Evolutionary conservation across 2,888 invertebrate genomes (phyloP).

Genomic region (Mesorhabditis sp.): DNA sequence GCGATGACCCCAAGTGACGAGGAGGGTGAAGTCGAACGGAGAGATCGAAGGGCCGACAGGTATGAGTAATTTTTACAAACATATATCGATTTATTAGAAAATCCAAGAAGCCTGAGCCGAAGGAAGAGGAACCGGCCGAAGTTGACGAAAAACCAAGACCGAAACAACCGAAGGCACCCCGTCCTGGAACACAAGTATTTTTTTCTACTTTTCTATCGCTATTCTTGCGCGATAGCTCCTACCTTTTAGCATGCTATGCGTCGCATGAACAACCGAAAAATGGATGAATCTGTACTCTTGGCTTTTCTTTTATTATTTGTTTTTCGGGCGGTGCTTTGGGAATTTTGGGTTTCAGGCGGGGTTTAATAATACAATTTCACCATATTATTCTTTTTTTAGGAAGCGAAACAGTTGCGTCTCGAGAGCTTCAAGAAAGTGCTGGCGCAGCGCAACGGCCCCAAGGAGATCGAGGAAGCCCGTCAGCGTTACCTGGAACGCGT

Average conservation of each 20-base stretch:
- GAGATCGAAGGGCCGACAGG: too few relatives aligned
- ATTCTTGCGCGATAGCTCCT: too few relatives aligned
- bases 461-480: slow-evolving; percentile 28
- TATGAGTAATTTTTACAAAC: too few relatives aligned
- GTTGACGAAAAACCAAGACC: not conserved
- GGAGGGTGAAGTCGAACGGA: not conserved
- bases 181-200: not conserved
- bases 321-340: not conserved
- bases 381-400: not conserved
- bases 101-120: too few relatives aligned
- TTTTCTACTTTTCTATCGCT: too few relatives aligned
- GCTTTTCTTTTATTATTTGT: not conserved
- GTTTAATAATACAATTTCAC: too few relatives aligned
- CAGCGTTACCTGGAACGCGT: not conserved
- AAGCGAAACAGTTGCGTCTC: slow-evolving; percentile 24
- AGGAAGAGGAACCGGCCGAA: too few relatives aligned
- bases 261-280: not conserved
- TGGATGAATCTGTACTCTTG: not conserved
- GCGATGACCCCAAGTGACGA: not conserved
- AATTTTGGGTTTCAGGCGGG: too few relatives aligned
- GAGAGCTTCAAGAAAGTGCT: slow-evolving; percentile 31
- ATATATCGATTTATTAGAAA: too few relatives aligned
- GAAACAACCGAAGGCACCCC: not conserved
- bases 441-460: slow-evolving; percentile 31
- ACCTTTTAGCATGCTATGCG: too few relatives aligned